Base-by-base conservation (phyloP, 2,113 vertebrate genomes). In the Martes martes region DNA sequence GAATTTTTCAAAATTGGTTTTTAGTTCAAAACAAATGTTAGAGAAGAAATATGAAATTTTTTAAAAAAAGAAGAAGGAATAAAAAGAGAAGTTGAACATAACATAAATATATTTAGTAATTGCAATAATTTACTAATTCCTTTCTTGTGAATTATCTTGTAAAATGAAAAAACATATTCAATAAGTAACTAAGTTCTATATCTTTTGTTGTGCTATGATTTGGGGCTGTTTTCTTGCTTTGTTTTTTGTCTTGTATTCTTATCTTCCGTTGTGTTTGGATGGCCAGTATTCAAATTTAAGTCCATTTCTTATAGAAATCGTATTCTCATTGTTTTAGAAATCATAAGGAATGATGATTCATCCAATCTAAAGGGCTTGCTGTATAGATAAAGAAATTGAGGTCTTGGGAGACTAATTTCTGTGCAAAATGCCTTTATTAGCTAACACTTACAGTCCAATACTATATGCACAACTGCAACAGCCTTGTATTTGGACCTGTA, bases 1-100 rank as follows among this genome's bases (percentile, higher is more conserved):
- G 83, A 79, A 91, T 98, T 98, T 97, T 95, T 33, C 69, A 92
- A 97, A 96, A 95, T 96, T 97, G 52, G 10, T 63, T 97, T 98
- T 92, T 95, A 83, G 69, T 76, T 84, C 65, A 96, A 33, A 96
- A 93, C 26, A 97, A 97, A 96, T 67, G 57, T 82, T 93, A 93
- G 28, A 96, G 18, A 71, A 94, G n/a, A 61, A 95, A 93, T 50
- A 15, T 78, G 26, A 87, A 88, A 87, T 80, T 52, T 0, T 80
- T 52, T 0, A 5, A 16, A 52, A 52, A 89, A 95, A 59, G 76
- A 71, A 91, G 21, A 78, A 81, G 80, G 31, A 52, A 4, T 18
- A 45, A 79, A 10, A 33, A 31, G 24, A 90, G 90, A 55, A 71
- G 1, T 0, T 52, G 4, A 82, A 81, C 24, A 26, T 36, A 86